phyloP scores from a whole-genome alignment of 2,888 invertebrate genomes.

The Torymus tubicola region DNA sequence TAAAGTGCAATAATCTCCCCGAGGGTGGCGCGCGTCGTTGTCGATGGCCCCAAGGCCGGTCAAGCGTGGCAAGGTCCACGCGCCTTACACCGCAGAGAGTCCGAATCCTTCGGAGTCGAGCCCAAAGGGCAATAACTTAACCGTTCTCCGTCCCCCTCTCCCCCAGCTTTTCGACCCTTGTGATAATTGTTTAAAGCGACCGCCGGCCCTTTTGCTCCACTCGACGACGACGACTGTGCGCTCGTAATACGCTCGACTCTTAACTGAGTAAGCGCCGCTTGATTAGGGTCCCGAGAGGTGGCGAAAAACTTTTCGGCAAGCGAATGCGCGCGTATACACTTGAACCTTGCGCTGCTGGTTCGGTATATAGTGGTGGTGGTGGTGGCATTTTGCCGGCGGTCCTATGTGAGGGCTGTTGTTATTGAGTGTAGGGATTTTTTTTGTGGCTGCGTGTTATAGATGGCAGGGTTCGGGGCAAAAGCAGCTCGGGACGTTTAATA shows the following conservation, averaged over 20 bases:
- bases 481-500: too few species aligned
- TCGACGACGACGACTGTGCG: constrained; percentile 8
- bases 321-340: background rate
- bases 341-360: too few species aligned
- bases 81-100: constrained; percentile 32
- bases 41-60: constrained; percentile 38
- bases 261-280: constrained; percentile 42
- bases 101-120: constrained; percentile 66
- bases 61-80: constrained; percentile 33
- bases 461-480: background rate
- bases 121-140: constrained; percentile 72
- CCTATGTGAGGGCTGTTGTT: too few species aligned
- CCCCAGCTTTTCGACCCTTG: constrained; percentile 60
- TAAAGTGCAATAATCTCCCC: constrained; percentile 55
- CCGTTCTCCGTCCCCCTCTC: constrained; percentile 66
- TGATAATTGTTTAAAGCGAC: constrained; percentile 75
- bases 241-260: constrained; percentile 1
- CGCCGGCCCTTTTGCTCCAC: constrained; percentile 46
- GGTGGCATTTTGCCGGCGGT: too few species aligned
- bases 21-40: constrained; percentile 21
- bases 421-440: too few species aligned
- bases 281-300: constrained; percentile 46
- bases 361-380: too few species aligned
- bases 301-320: constrained; percentile 28
- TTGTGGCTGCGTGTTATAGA: background rate